Evolutionary conservation across 2,797 vertebrate species (phyloP), one percentile per base, ranked within the genome.

Genomic region (Syncerus caffer): DNA sequence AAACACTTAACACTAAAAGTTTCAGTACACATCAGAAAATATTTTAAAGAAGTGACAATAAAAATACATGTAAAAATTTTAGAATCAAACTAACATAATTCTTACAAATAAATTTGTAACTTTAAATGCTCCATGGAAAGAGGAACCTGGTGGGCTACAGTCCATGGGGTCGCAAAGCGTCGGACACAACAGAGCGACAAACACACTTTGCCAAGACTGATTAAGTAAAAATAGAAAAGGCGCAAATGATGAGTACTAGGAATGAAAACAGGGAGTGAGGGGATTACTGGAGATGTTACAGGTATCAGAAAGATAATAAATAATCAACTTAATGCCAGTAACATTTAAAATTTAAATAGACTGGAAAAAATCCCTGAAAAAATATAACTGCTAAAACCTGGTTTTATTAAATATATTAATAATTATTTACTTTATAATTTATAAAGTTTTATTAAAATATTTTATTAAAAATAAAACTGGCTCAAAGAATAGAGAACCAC

Each of bases 71-170:
- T 45, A 91, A 50, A 78, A 53, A 67, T 7, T 58, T 76, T 94
- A 85, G 38, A 34, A 78, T 86, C 79, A 51, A 67, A 31, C 13
- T 74, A 85, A 89, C 42, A 5, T 23, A 13, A 21, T 53, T 64
- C 25, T 82, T 89, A 57, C 53, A 83, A 38, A 57, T 51, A 55
- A 93, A 90, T 74, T 11, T 82, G 29, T 74, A 90, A n/a, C 60
- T 38, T 94, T 64, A 58, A 89, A 86, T 47, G 13, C 7, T 76
- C 71, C 71, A 76, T 27, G 38, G 38, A 45, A 25, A 76, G 71
- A 76, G 38, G 11, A 76, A 45, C 23, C 71, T 27, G 23, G 71
- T 42, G 23, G 71, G 21, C 38, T 76, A 27, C 23, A 76, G 23
- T 14, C 71, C 71, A 13, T 45, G 71, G 71, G 12, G 71, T 76